Percentiles rank a stretch among this genome's conserved stretches.
Evolutionary conservation across 2,888 invertebrate genomes (phyloP).

Genomic region (Leptinotarsa haldemani): DNA sequence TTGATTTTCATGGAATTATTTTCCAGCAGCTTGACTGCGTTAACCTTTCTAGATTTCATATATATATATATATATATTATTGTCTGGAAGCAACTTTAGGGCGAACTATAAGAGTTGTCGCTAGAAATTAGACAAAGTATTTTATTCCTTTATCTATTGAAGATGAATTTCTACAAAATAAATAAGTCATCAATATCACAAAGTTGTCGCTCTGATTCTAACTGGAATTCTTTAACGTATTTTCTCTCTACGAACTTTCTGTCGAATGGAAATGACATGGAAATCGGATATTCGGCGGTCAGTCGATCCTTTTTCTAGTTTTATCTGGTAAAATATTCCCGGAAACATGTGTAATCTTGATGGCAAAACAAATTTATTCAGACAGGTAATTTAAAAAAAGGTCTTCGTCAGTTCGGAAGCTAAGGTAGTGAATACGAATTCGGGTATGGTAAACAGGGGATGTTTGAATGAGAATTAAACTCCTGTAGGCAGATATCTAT

Average conservation of each 20-base stretch:
- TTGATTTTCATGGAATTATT: too few species aligned
- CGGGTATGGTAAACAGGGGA: not conserved
- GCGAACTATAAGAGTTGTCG: not conserved
- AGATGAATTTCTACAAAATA: too few species aligned
- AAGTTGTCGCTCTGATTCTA: not conserved
- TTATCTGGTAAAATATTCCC: not conserved
- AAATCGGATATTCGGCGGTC: conserved; percentile 4
- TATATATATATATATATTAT: not conserved
- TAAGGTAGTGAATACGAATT: not conserved
- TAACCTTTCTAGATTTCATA: too few species aligned
- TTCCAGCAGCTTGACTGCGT: too few species aligned
- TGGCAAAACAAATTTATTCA: conserved; percentile 3
- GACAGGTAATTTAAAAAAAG: not conserved
- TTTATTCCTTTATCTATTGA: too few species aligned
- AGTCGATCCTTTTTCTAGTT: conserved; percentile 3
- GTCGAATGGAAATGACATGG: conserved; percentile 8
- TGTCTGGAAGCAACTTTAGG: not conserved
- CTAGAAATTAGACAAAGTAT: too few species aligned
- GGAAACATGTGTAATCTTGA: conserved; percentile 6
- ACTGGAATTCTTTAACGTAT: not conserved
- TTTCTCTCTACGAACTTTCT: conserved; percentile 2
- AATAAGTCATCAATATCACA: too few species aligned
- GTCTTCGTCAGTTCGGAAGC: not conserved
- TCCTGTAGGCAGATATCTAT: too few species aligned
- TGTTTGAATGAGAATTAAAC: too few species aligned